Base-by-base conservation (phyloP, 1,140 invertebrate species). In the Palaemon carinicauda region DNA sequence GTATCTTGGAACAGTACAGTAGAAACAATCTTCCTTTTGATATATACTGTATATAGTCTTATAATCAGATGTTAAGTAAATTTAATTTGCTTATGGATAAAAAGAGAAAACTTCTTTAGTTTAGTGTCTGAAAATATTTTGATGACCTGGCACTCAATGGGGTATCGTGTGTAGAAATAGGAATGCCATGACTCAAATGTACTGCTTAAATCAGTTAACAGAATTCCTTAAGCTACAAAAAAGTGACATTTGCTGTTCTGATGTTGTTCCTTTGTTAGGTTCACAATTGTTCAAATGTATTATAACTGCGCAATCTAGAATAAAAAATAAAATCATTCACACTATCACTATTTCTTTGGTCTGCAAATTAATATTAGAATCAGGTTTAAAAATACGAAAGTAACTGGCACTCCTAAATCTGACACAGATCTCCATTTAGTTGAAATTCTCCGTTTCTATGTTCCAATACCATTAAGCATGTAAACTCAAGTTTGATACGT, bases 291-390 rank as follows among this genome's bases (percentile, higher is more conserved):
- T 52, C 41, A 12, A 29, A 29, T 33, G 14, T 65, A 77, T 3
- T 24, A 12, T 19, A 15, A 3, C n/a, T 41, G n/a, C 33, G 17
- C 17, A n/a, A 27, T 77, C 17, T 24, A 73, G 7, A 73, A 73
- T 73, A 19, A 73, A 21, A n/a, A 73, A 79, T 41, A 21, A 27
- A 79, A 29, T 79, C 50, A 53, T 56, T 54, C 75, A 79, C 12
- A 79, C 75, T 54, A 79, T 56, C 75, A 79, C 75, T 54, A 65
- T 80, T 65, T 80, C 78, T 80, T 80, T 80, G 78, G 78, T 80
- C 56, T 65, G 53, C 52, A 31, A 56, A 80, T n/a, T 65, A n/a
- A 15, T 27, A 53, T 12, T 78, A 21, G 24, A 41, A 21, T 27
- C n/a, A 65, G 65, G 24, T 31, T 54, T 24, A 80, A 65, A n/a